Evolutionary conservation across 1,140 invertebrate genomes (phyloP).

Genomic region (Prorops nasuta): DNA sequence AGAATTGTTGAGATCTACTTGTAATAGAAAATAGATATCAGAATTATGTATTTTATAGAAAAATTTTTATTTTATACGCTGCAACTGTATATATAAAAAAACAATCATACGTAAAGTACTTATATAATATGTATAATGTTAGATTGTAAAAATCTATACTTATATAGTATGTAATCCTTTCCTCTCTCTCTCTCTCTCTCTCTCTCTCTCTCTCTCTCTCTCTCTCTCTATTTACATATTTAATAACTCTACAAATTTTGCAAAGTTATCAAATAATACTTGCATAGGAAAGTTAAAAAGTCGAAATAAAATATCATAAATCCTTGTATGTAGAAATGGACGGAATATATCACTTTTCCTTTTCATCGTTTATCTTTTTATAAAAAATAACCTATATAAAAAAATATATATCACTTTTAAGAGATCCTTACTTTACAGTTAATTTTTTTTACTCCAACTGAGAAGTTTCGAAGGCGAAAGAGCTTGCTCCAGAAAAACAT

Average conservation of each 20-base stretch:
- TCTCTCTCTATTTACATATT: conserved; percentile 13
- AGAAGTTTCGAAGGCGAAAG: conserved; percentile 61
- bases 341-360: not conserved
- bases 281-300: not conserved
- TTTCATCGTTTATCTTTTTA: not conserved
- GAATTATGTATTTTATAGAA: conserved; percentile 13
- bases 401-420: too few species aligned
- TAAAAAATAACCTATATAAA: too few species aligned
- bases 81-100: conserved; percentile 23
- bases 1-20: too few species aligned
- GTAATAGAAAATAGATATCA: not conserved
- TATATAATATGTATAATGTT: conserved; percentile 17
- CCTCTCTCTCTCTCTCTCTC: too few species aligned
- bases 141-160: conserved; percentile 16
- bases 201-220: too few species aligned
- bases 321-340: too few species aligned
- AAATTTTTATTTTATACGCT: conserved; percentile 22
- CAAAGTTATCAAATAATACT: not conserved
- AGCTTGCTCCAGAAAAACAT: conserved; percentile 62
- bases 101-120: conserved; percentile 15
- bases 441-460: conserved; percentile 44
- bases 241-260: conserved; percentile 14
- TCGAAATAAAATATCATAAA: not conserved
- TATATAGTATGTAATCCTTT: conserved; percentile 6
- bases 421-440: too few species aligned